Base-by-base conservation (phyloP, 1,140 invertebrate species). In the Trichogramma pretiosum region DNA sequence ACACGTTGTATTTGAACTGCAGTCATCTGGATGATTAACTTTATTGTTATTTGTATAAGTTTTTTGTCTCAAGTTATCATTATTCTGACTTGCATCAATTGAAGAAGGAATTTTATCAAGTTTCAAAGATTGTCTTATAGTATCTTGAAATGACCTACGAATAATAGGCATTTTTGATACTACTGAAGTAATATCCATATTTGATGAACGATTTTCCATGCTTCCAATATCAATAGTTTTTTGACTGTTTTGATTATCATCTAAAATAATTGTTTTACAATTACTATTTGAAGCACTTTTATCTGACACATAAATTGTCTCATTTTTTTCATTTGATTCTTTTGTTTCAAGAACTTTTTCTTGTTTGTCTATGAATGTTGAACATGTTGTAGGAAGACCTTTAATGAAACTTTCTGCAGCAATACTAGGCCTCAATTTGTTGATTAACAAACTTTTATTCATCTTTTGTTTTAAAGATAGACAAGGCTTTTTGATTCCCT, bases 311-410 rank as follows among this genome's bases (percentile, higher is more conserved):
- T 7, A 7, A 28, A 28, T 28, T 28, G 24, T 28, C 11, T 13
- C 10, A 34, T 19, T 41, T 8, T 14, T 36, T 23, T 28, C 9
- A 26, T 13, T 19, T 41, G 36, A 17, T 32, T 18, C 33, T 16
- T 1, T 7, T 16, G 8, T 32, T 13, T 36, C 5, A 11, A 13
- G 30, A 16, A 11, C 4, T 19, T 35, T 35, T 21, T n/a, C 10
- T 46, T 37, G 11, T 49, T 16, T 19, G 5, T 52, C 44, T 17
- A 61, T 58, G 34, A 64, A 65, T 16, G 65, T 60, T 1, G 63
- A 65, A 50, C 54, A 61, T 16, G 36, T 48, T 16, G 65, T 24
- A 14, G 61, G 59, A 5, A 34, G 5, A 42, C 39, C 44, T 17
- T 50, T 47, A 28, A 42, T 36, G 28, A 17, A 26, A 26, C 23